phyloP scores from a whole-genome alignment of 2,113 vertebrate genomes.

The Siniperca chuatsi region DNA sequence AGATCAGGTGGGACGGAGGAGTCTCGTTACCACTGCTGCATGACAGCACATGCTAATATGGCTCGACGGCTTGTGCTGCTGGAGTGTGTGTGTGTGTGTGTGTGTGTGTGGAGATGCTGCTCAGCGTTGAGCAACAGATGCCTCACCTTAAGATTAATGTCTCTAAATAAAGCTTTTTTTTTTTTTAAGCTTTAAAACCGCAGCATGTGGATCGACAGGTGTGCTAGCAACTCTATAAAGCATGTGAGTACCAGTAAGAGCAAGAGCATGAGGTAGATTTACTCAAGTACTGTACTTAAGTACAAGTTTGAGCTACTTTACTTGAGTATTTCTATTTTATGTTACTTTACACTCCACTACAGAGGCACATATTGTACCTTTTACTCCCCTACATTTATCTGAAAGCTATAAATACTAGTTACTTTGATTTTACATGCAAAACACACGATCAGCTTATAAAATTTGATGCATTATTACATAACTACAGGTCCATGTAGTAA shows the following conservation, averaged over 20 bases:
- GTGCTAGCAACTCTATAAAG: not conserved
- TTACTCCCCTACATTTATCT: not conserved
- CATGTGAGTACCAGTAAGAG: not conserved
- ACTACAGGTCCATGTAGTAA: not conserved
- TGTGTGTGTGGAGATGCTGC: not conserved
- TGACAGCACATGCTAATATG: conserved; percentile 3
- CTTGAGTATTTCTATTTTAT: not conserved
- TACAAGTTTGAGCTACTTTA: not conserved
- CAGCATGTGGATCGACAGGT: not conserved
- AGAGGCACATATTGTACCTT: not conserved
- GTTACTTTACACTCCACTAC: not conserved
- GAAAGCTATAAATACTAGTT: not conserved
- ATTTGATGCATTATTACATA: not conserved
- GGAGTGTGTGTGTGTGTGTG: not conserved
- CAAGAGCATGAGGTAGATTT: not conserved
- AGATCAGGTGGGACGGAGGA: conserved; percentile 36
- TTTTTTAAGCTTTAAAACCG: conserved; percentile 9
- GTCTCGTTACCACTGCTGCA: conserved; percentile 29
- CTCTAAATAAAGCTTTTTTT: no score
- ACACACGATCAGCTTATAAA: not conserved
- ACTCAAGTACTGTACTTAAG: not conserved
- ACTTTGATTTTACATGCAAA: not conserved
- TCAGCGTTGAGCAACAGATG: not conserved
- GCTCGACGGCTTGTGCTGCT: not conserved
- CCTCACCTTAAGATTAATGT: not conserved